These are phyloP conservation scores for Antheraea mylitta DNA, from an alignment of 1,140 invertebrate genomes.

Conservation along the genomic window DNA sequence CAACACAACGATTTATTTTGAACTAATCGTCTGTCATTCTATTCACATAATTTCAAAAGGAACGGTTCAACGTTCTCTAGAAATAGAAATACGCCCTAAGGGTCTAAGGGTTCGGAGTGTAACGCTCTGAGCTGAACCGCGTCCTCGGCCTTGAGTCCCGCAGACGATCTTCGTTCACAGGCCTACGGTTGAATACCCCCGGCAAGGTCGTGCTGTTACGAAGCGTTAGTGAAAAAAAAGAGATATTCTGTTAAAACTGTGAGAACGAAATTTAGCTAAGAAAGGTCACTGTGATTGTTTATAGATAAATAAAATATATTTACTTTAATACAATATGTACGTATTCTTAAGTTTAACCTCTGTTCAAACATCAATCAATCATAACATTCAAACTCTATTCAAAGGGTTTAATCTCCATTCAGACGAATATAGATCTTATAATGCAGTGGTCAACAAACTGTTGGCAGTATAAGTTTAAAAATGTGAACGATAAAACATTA, in stretches of 20 bases:
- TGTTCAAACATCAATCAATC: too few species aligned
- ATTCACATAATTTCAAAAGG: not conserved
- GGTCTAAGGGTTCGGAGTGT: slow-evolving; percentile 16
- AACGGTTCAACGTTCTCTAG: slow-evolving; percentile 1
- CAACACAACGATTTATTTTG: too few species aligned
- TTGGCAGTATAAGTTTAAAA: too few species aligned
- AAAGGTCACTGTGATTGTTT: not conserved
- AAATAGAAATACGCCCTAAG: slow-evolving; percentile 15
- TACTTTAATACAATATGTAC: too few species aligned
- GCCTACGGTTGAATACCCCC: slow-evolving; percentile 23
- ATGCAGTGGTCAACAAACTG: too few species aligned
- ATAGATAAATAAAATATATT: not conserved
- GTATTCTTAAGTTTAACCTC: too few species aligned
- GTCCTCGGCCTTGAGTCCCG: slow-evolving; percentile 28
- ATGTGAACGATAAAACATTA: too few species aligned
- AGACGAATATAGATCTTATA: too few species aligned
- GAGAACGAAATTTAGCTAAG: not conserved
- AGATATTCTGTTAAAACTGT: not conserved
- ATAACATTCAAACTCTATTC: too few species aligned
- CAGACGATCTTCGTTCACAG: slow-evolving; percentile 24
- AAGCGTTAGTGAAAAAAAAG: not conserved
- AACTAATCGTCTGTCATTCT: too few species aligned
- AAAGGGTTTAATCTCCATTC: too few species aligned
- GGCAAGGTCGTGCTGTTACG: slow-evolving; percentile 20
- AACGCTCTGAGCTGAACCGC: slow-evolving; percentile 14